phyloP scores from a whole-genome alignment of 2,888 invertebrate species.

The Sepiola atlantica region DNA sequence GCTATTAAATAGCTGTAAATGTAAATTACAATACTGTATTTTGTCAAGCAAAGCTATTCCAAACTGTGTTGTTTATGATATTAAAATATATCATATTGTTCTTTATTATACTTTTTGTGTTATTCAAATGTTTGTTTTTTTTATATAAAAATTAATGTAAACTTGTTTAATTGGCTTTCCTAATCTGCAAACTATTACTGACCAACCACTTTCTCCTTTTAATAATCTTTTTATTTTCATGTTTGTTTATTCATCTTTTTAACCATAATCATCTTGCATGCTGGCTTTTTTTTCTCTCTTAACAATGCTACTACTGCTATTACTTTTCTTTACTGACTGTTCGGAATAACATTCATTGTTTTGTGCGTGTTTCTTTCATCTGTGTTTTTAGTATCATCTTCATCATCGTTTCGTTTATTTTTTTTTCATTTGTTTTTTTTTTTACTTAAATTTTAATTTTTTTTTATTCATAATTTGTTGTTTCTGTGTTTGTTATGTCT shows the following conservation, averaged over 20 bases:
- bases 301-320: neutral
- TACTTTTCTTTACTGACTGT: neutral
- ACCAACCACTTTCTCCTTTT: neutral
- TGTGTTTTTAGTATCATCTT: neutral
- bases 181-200: constrained; percentile 20
- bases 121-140: neutral
- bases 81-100: neutral
- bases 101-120: neutral
- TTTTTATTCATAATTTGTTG: neutral
- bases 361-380: neutral
- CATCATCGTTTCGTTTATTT: neutral
- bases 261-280: neutral
- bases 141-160: neutral
- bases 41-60: constrained; percentile 40
- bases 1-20: neutral
- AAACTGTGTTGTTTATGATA: constrained; percentile 11
- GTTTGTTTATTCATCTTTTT: neutral
- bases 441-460: neutral
- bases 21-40: neutral
- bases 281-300: neutral
- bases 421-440: neutral
- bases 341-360: neutral
- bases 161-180: neutral
- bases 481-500: neutral
- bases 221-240: neutral